These are phyloP conservation scores for Eustalomyia histrio DNA, from an alignment of 2,888 invertebrate species.

Conservation along the genomic window DNA sequence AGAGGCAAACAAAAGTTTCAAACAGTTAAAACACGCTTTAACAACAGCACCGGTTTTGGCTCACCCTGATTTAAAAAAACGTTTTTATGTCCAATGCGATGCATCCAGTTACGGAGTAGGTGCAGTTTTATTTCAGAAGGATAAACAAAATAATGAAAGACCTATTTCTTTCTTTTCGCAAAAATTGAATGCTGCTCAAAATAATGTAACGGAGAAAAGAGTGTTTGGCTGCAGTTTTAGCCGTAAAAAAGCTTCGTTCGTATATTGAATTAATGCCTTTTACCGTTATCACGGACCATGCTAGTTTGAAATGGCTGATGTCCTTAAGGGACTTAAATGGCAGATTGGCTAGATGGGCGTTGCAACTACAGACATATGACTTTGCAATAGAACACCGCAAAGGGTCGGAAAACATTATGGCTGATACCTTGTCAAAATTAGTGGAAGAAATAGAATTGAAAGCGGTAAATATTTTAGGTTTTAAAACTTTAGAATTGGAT, in stretches of 20 bases:
- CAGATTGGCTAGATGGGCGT: constrained; percentile 23
- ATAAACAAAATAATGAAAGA: neutral
- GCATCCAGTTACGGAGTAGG: constrained; percentile 20
- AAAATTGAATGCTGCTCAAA: constrained; percentile 18
- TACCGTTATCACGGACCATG: constrained; percentile 23
- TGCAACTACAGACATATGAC: constrained; percentile 16
- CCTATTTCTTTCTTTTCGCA: constrained; percentile 24
- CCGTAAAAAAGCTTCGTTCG: constrained; percentile 23
- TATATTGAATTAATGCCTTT: constrained; percentile 47
- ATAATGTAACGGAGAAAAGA: constrained; percentile 46
- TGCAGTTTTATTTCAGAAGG: constrained; percentile 18
- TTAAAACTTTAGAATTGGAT: constrained; percentile 22
- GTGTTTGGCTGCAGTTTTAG: constrained; percentile 16
- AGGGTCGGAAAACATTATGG: constrained; percentile 27
- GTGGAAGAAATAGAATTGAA: neutral
- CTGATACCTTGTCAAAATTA: constrained; percentile 28
- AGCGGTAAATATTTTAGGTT: constrained; percentile 7
- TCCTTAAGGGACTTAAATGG: constrained; percentile 22
- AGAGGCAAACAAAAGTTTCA: constrained; percentile 25
- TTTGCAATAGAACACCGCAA: constrained; percentile 30
- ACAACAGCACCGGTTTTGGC: neutral
- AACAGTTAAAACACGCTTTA: constrained; percentile 13
- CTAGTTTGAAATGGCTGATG: constrained; percentile 28
- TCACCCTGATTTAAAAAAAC: constrained; percentile 6
- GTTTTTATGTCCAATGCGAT: constrained; percentile 34